Conservation (phyloP, 2,888 invertebrate genomes). For the Agrypnus murinus region DNA sequence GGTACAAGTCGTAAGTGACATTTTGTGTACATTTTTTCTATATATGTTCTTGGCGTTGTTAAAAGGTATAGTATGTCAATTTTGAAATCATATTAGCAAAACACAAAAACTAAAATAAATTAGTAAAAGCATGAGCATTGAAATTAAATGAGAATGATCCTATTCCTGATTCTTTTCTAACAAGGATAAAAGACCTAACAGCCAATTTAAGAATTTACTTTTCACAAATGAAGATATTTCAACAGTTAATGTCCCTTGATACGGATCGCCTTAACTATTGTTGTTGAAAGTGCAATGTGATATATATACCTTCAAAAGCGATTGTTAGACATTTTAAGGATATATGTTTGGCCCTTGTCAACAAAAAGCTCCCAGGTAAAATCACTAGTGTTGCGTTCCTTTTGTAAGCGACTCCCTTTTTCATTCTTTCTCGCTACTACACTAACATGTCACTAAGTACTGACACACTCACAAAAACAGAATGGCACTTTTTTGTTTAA, state of each 20-base stretch:
- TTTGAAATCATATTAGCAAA: too few relatives aligned
- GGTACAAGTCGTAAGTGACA: too few relatives aligned
- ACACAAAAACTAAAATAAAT: too few relatives aligned
- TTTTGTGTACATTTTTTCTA: too few relatives aligned
- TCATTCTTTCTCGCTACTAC: slow-evolving; percentile 68
- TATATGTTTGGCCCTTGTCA: slow-evolving; percentile 62
- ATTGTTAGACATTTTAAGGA: slow-evolving; percentile 60
- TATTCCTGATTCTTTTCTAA: too few relatives aligned
- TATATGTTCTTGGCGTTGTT: too few relatives aligned
- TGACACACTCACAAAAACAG: slow-evolving; percentile 70
- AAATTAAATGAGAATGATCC: too few relatives aligned
- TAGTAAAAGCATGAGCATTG: too few relatives aligned
- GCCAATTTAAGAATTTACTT: slow-evolving; percentile 46
- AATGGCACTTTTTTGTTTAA: slow-evolving; percentile 65
- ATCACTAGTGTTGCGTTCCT: slow-evolving; percentile 64
- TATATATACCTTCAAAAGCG: slow-evolving; percentile 52
- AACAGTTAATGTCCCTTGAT: slow-evolving; percentile 53
- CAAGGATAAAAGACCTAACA: slow-evolving; percentile 23
- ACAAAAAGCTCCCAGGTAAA: slow-evolving; percentile 66
- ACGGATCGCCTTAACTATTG: slow-evolving; percentile 48
- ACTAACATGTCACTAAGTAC: slow-evolving; percentile 69
- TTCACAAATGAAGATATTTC: slow-evolving; percentile 44
- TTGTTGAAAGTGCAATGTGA: slow-evolving; percentile 53
- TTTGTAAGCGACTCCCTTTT: slow-evolving; percentile 66
- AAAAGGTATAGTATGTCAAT: too few relatives aligned